These are phyloP conservation scores for Zaprionus capensis DNA, from an alignment of 1,140 invertebrate genomes.

Conservation along the genomic window DNA sequence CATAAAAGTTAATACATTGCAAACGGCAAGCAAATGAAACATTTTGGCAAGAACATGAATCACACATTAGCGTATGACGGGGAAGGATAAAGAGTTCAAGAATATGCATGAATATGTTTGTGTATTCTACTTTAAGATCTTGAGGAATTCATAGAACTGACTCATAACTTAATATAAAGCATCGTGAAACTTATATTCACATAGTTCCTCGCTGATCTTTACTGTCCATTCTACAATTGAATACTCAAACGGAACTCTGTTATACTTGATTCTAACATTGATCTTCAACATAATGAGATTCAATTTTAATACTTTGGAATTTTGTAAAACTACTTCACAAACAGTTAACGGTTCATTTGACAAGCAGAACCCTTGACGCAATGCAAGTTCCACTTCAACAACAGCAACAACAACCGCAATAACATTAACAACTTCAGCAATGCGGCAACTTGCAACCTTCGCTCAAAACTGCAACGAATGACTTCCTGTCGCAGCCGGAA, in stretches of 20 bases:
- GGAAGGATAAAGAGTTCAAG: too few relatives aligned
- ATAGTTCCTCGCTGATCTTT: not conserved
- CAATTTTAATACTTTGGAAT: slow-evolving; percentile 6
- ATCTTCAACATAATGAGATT: not conserved
- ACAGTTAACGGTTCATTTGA: slow-evolving; percentile 34
- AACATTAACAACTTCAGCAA: not conserved
- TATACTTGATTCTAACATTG: not conserved
- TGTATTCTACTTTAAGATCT: too few relatives aligned
- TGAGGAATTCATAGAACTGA: too few relatives aligned
- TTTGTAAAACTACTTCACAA: slow-evolving; percentile 4
- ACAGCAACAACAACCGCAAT: not conserved
- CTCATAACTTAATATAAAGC: too few relatives aligned
- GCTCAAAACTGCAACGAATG: slow-evolving; percentile 31
- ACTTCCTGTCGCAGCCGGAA: slow-evolving; percentile 40
- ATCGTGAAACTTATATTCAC: not conserved
- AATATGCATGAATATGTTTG: too few relatives aligned
- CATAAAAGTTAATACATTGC: slow-evolving; percentile 2
- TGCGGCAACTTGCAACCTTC: slow-evolving; percentile 30
- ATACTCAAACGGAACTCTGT: not conserved
- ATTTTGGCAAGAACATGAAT: slow-evolving; percentile 2
- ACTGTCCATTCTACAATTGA: not conserved
- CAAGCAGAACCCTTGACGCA: slow-evolving; percentile 16
- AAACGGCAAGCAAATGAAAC: not conserved
- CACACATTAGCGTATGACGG: not conserved
- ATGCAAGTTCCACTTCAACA: not conserved